A percentile compares a stretch with the other conserved stretches of the same genome.
Conservation (phyloP, 2,113 vertebrate species). For the Urocitellus parryii region DNA sequence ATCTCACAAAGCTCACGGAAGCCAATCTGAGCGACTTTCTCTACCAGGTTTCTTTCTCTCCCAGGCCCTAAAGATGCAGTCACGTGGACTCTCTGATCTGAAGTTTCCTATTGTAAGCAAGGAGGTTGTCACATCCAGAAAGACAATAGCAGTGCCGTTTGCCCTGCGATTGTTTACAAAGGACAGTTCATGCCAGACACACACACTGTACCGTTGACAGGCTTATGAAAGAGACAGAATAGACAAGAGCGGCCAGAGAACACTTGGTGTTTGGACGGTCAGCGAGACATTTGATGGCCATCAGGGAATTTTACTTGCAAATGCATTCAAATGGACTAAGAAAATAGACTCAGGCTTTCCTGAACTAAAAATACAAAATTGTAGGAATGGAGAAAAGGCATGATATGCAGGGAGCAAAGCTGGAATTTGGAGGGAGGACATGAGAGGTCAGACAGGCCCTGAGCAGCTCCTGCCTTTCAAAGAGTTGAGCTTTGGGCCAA, state of each 20-base stretch:
- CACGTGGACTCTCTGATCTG: not conserved
- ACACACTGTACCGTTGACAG: not conserved
- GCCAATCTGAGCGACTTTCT: not conserved
- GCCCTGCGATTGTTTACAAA: conserved; percentile 64
- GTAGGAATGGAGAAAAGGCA: not conserved
- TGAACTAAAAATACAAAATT: not conserved
- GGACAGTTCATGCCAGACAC: conserved; percentile 35
- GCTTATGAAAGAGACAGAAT: not conserved
- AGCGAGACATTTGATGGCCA: not conserved
- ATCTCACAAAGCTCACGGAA: not conserved
- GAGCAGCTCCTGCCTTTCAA: not conserved
- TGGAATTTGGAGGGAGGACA: not conserved
- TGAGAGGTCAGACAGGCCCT: not conserved
- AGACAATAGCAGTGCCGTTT: conserved; percentile 61
- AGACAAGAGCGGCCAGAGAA: not conserved
- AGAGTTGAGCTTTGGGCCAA: not conserved
- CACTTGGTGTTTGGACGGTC: not conserved
- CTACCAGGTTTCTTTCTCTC: not conserved
- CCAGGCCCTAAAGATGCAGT: not conserved
- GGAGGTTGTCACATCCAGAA: conserved; percentile 49
- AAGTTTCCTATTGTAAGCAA: not conserved
- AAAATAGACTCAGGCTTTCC: conserved; percentile 29
- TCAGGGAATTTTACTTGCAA: conserved; percentile 67
- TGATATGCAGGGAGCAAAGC: not conserved
- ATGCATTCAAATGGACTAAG: conserved; percentile 63